These are phyloP conservation scores for Macrosoma leucophasiata DNA, from an alignment of 2,888 invertebrate species.

Conservation along the genomic window DNA sequence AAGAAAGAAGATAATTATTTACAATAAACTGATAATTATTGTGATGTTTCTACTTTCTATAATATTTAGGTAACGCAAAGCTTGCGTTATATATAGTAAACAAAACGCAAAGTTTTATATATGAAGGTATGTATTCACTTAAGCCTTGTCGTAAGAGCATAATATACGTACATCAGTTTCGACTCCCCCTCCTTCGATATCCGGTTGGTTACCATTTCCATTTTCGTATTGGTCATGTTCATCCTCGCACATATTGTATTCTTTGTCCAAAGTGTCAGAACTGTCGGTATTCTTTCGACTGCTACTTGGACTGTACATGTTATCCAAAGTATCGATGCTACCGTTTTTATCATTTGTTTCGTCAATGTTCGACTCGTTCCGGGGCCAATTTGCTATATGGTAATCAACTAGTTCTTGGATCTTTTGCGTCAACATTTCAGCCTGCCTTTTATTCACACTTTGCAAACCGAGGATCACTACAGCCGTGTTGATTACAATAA, in stretches of 20 bases:
- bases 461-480: slow-evolving; percentile 75
- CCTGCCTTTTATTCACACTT: slow-evolving; percentile 63
- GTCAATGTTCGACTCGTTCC: slow-evolving; percentile 39
- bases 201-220: slow-evolving; percentile 32
- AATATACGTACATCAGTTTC: slow-evolving; percentile 42
- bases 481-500: slow-evolving; percentile 79
- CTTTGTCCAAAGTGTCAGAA: slow-evolving; percentile 59
- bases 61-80: too few relatives aligned
- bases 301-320: slow-evolving; percentile 54
- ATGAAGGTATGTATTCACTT: too few relatives aligned
- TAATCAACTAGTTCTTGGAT: slow-evolving; percentile 63
- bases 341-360: slow-evolving; percentile 43
- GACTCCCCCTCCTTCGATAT: slow-evolving; percentile 38
- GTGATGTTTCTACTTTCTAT: too few relatives aligned
- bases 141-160: too few relatives aligned
- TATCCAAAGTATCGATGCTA: slow-evolving; percentile 53
- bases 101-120: too few relatives aligned
- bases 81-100: too few relatives aligned
- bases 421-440: slow-evolving; percentile 60
- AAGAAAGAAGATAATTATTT: too few relatives aligned
- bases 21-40: too few relatives aligned
- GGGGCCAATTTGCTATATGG: slow-evolving; percentile 60
- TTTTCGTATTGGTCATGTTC: slow-evolving; percentile 58
- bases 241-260: slow-evolving; percentile 52
- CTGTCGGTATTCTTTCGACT: slow-evolving; percentile 65